These are phyloP conservation scores for Perca flavescens DNA, from an alignment of 2,113 vertebrate genomes.

Conservation along the genomic window DNA sequence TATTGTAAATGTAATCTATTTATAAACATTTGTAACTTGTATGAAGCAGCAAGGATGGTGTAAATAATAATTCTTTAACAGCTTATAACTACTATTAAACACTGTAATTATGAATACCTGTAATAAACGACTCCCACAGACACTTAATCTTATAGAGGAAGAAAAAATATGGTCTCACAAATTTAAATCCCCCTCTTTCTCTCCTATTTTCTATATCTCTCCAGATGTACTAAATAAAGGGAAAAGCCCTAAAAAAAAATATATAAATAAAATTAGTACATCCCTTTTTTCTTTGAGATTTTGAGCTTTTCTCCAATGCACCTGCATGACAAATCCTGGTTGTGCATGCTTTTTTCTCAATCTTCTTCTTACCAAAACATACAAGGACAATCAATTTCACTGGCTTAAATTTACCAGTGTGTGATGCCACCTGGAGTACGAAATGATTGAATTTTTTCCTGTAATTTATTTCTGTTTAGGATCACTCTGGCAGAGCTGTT, in stretches of 20 bases:
- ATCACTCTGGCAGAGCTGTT: conserved; percentile 18
- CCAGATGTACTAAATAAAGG: too few relatives aligned
- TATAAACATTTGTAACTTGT: neutral
- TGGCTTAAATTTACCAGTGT: neutral
- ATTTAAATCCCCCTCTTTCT: too few relatives aligned
- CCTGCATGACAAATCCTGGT: neutral
- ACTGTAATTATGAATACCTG: neutral
- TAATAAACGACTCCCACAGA: neutral
- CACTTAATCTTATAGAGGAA: neutral
- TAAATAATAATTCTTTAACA: neutral
- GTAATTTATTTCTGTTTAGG: neutral
- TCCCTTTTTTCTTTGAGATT: neutral
- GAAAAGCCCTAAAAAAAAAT: too few relatives aligned
- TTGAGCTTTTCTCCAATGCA: neutral
- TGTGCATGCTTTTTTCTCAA: neutral
- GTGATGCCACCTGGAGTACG: neutral
- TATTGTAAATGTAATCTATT: neutral
- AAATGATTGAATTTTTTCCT: neutral
- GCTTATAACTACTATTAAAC: neutral
- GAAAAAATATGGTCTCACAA: too few relatives aligned
- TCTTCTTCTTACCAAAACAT: neutral
- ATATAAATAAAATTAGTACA: neutral
- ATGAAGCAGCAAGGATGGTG: neutral
- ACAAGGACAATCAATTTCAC: neutral
- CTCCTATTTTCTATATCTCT: too few relatives aligned